A percentile compares a stretch with the other conserved stretches of the same genome.
These are phyloP conservation scores for Odocoileus hemionus DNA, from an alignment of 2,113 vertebrate species.

Conservation along the genomic window DNA sequence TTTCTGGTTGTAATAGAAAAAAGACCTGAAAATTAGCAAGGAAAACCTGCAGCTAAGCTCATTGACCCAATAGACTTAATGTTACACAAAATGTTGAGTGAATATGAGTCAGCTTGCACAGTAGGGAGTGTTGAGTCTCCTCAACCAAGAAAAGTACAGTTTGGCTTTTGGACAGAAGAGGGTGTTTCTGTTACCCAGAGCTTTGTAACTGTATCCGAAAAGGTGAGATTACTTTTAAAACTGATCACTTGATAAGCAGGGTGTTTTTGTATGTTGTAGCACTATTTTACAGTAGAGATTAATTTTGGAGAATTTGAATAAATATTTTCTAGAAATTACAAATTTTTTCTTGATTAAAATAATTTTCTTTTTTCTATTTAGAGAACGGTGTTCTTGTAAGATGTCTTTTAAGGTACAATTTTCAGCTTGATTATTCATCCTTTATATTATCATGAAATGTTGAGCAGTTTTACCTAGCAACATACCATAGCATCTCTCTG, in stretches of 20 bases:
- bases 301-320: background rate
- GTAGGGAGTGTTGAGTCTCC: background rate
- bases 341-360: background rate
- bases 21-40: background rate
- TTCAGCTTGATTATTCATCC: background rate
- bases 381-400: background rate
- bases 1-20: background rate
- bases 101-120: background rate
- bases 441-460: background rate
- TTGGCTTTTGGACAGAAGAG: background rate
- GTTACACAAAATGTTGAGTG: background rate
- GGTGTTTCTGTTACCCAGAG: background rate
- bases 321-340: conserved; percentile 10
- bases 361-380: background rate
- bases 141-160: background rate
- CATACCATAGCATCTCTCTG: background rate
- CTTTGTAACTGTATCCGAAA: background rate
- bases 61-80: background rate
- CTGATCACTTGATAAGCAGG: background rate
- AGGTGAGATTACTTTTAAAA: background rate
- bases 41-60: background rate
- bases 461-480: background rate
- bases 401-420: background rate
- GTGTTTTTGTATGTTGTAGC: background rate
- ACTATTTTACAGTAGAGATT: background rate